Conservation (phyloP, 2,113 vertebrate genomes). For the Nettapus auritus region DNA sequence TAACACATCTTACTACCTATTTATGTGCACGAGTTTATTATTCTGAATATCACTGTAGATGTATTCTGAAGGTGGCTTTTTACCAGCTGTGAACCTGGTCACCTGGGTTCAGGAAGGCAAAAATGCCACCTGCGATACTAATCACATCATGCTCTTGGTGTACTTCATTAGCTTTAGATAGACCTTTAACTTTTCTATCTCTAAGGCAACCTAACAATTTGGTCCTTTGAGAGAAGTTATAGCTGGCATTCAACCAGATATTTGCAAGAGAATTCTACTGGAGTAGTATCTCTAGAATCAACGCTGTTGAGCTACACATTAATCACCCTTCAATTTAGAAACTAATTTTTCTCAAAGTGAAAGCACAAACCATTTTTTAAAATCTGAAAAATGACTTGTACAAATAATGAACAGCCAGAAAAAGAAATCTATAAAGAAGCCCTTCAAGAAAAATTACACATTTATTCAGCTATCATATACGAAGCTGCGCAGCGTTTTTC, state of each 20-base stretch:
- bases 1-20: background rate
- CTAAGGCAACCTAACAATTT: background rate
- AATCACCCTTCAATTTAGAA: background rate
- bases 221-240: background rate
- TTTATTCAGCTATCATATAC: constrained; percentile 28
- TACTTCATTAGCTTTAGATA: background rate
- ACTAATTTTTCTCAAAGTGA: background rate
- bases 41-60: background rate
- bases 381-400: background rate
- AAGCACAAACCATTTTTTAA: background rate
- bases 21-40: background rate
- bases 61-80: background rate
- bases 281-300: background rate
- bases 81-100: background rate
- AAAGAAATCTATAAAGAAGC: background rate
- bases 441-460: constrained; percentile 10
- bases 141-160: background rate
- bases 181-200: background rate
- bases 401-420: background rate
- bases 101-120: background rate
- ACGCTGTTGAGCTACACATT: background rate
- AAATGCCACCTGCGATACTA: background rate
- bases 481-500: background rate
- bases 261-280: background rate
- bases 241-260: background rate